Evolutionary conservation across 2,797 vertebrate species (phyloP).

Genomic region (Paratrypauchen microcephalus): DNA sequence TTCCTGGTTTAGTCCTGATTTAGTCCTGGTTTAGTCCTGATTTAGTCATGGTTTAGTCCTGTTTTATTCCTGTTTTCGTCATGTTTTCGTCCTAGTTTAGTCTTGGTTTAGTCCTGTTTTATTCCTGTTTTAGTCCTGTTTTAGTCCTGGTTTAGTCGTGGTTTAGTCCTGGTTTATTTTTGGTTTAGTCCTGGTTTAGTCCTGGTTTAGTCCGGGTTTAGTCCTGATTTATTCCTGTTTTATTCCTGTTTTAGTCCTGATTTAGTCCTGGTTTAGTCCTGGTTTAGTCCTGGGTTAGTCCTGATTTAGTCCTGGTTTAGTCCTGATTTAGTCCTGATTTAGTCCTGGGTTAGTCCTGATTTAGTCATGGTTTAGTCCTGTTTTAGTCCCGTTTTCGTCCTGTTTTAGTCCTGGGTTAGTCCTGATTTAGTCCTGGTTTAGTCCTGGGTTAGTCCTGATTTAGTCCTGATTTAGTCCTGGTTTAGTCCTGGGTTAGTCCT

Average conservation of each 20-base stretch:
- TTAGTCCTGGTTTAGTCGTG: background rate
- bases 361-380: too few species aligned
- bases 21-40: background rate
- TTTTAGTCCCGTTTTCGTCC: background rate
- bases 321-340: background rate
- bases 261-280: background rate
- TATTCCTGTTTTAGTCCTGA: too few species aligned
- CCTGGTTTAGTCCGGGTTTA: background rate
- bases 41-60: background rate
- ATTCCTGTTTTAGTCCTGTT: background rate
- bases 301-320: background rate
- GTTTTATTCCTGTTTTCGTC: background rate
- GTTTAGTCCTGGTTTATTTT: background rate
- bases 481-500: background rate
- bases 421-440: background rate
- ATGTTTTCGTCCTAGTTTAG: too few species aligned
- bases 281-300: background rate
- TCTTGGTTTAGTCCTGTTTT: background rate
- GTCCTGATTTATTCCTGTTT: background rate
- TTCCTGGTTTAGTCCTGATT: background rate
- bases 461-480: background rate
- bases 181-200: background rate
- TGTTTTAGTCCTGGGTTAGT: background rate
- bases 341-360: background rate
- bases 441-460: background rate